A percentile compares a stretch with the other conserved stretches of the same genome.
Conservation (phyloP, 2,888 invertebrate species). For the Cecidostiba fungosa region DNA sequence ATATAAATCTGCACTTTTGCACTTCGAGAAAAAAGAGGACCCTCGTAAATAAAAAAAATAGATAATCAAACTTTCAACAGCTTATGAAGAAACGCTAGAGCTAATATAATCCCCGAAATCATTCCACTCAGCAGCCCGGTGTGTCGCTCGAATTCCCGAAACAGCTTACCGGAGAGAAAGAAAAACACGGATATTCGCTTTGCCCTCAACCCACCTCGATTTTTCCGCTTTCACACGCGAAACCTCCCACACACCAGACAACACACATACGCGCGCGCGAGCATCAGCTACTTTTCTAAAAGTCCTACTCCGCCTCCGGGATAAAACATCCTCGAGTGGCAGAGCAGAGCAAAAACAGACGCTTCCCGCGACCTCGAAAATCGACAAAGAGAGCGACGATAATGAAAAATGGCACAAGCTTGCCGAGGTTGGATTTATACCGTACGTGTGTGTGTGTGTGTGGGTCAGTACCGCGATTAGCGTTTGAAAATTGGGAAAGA, state of each 20-base stretch:
- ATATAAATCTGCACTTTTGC: not conserved
- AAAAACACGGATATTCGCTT: conserved; percentile 42
- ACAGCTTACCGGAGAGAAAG: not conserved
- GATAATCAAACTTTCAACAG: not conserved
- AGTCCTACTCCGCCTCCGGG: not conserved
- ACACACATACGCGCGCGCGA: not conserved
- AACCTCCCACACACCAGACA: not conserved
- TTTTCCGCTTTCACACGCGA: not conserved
- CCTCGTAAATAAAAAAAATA: not conserved
- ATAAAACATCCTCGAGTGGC: not conserved
- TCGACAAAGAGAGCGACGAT: not conserved
- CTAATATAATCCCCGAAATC: not conserved
- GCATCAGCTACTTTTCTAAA: conserved; percentile 12
- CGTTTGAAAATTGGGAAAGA: no score
- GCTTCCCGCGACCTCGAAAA: not conserved
- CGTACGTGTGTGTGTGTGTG: no score
- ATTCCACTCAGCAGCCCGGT: not conserved
- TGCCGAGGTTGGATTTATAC: no score
- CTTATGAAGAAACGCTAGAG: not conserved
- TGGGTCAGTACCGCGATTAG: no score
- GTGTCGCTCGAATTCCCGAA: not conserved
- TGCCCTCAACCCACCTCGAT: not conserved
- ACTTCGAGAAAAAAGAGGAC: not conserved
- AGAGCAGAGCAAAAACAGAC: not conserved
- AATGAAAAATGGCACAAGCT: conserved; percentile 38